Base-by-base conservation (phyloP, 1,140 invertebrate species). In the Euura saliciscinereae region DNA sequence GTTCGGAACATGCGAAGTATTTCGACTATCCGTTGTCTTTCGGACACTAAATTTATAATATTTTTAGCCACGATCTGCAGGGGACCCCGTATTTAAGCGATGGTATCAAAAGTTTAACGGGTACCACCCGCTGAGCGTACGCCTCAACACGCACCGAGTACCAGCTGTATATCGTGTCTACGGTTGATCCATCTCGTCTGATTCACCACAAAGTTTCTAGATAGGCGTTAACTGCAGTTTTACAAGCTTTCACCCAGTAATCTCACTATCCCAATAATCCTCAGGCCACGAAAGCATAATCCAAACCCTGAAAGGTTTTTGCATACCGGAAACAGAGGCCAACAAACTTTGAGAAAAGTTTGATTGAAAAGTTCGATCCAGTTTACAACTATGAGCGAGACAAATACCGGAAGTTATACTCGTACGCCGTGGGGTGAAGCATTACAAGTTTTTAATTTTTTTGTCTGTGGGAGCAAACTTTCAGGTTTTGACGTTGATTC, bases 71-170 rank as follows among this genome's bases (percentile, higher is more conserved):
- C 51, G 51, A 59, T 59, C n/a, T n/a, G n/a, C 13, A 59, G 51
- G 51, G 51, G 13, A 59, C 10, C 51, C 8, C 10, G 13, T 59
- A n/a, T 59, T 11, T 59, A 59, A 11, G 8, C 51, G 51, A 59
- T 59, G 51, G 51, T 59, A 59, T 59, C 51, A 59, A 59, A 6
- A 59, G 51, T 59, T 59, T 59, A 59, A 59, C 51, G 51, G 6
- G 6, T 59, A 59, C 6, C 51, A n/a, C 51, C 51, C 6, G 51
- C 5, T 59, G 51, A 11, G 51, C 51, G 51, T 59, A 59, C 13
- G 13, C 10, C 13, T n/a, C 13, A n/a, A n/a, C 51, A 59, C 51
- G 51, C 51, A 59, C 51, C 51, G 13, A 59, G 51, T 59, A 59
- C 13, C 8, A n/a, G n/a, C 0, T 28, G 28, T 28, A 28, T 28